Evolutionary conservation across 2,888 invertebrate genomes (phyloP), one percentile per base, ranked within the genome.

Genomic region (Celastrina argiolus): DNA sequence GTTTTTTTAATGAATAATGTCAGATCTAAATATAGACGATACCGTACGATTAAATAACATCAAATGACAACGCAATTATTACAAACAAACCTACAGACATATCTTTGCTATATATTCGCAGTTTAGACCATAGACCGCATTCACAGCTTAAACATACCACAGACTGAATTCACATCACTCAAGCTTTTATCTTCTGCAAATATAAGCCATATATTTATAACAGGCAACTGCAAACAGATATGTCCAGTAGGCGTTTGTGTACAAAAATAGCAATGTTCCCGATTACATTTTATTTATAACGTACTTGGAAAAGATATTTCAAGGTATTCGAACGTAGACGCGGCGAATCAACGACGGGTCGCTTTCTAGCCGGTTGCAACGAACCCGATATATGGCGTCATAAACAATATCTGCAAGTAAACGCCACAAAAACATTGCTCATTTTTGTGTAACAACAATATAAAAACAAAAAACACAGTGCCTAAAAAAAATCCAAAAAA

Each of bases 1-100:
- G 87, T 87, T 88, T 86, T 87, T 87, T 84, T 87, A 86, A 82
- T 87, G 81, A 81, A 81, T 84, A 80, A 80, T 83, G 82, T 83
- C 79, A 82, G 81, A 76, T 70, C 73, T 72, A 73, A 70, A 66
- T 71, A 71, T 70, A 68, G 67, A 69, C 67, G 68, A 71, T 69
- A 76, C 75, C 74, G 76, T 81, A 82, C 76, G 70, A 70, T 80
- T 78, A 75, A 73, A 72, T 76, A 74, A 75, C 76, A 76, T 72
- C 65, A 70, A 72, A 66, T 39, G 28, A 66, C 36, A 66, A 39
- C 22, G 59, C 45, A 66, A 56, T n/a, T 34, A n/a, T 58, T n/a
- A 64, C 31, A 34, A 12, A 63, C 41, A 59, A 45, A 26, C 59
- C 59, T 64, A 45, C 34, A 12, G 58, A 45, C 31, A 34, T 26